These are phyloP conservation scores for Sebastes paucispinis DNA, from an alignment of 2,797 vertebrate genomes.

Conservation along the genomic window DNA sequence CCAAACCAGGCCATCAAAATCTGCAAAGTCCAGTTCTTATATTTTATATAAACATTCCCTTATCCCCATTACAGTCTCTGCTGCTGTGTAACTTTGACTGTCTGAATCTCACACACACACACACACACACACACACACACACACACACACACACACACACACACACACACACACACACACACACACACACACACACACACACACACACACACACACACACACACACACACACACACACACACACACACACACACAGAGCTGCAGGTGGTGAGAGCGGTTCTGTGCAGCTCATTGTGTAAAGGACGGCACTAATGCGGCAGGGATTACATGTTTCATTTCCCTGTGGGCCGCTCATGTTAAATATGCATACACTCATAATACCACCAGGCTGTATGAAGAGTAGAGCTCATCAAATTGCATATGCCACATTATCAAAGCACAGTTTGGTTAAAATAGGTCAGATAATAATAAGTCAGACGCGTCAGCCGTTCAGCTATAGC, in stretches of 20 bases:
- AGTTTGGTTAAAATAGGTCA: neutral
- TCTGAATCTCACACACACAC: neutral
- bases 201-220: neutral
- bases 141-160: neutral
- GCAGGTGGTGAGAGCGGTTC: neutral
- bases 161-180: neutral
- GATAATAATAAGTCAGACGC: neutral
- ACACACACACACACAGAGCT: neutral
- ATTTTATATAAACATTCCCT: neutral
- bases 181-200: neutral
- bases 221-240: neutral
- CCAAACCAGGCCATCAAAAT: neutral
- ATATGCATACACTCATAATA: slow-evolving; percentile 9
- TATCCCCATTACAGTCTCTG: neutral
- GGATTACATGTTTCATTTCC: slow-evolving; percentile 2
- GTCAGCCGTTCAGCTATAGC: neutral
- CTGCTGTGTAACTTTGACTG: neutral
- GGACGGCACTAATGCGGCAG: neutral
- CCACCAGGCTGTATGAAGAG: neutral
- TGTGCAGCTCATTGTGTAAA: neutral
- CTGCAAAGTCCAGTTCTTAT: neutral
- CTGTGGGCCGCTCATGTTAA: neutral
- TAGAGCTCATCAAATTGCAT: slow-evolving; percentile 4
- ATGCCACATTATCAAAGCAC: slow-evolving; percentile 15
- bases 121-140: neutral